Base-by-base conservation (phyloP, 2,113 vertebrate species). In the Hippocampus barbouri region DNA sequence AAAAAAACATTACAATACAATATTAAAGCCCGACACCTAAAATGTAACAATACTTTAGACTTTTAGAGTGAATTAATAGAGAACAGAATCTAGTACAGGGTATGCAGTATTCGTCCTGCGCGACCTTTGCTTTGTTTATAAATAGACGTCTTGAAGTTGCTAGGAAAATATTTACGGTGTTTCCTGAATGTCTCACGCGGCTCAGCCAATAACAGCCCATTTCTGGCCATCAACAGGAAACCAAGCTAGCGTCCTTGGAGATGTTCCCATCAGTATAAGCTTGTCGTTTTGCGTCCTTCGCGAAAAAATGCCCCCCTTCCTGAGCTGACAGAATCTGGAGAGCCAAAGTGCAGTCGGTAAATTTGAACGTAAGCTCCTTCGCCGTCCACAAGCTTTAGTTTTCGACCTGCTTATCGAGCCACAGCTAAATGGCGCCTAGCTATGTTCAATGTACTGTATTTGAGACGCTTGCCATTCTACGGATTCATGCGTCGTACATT, bases 221-320 rank as follows among this genome's bases (percentile, higher is more conserved):
- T 38, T 25, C 62, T 63, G 27, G 70, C 71, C 74, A 77, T 86
- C 83, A 87, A 86, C 76, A 79, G 87, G 81, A 87, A 90, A 38
- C 60, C 8, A 20, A 0, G 5, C 60, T 72, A 87, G 88, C 85
- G 84, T 88, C 88, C 87, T 78, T 90, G 70, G 86, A 74, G 81
- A 87, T 84, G 61, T 69, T 70, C 75, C 67, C 76, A n/a, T 20
- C 27, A 18, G 1, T 38, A 16, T 54, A 79, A 74, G 71, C 25
- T 20, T 62, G 0, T 0, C 34, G 21, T 71, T 40, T 54, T 73
- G 65, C 8, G 7, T 40, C 8, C 1, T 65, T 2, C 57, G 5
- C 2, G 12, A 25, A 10, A 18, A 14, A 23, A 47, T 69, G 63
- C 54, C 21, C 16, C 6, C 11, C n/a, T 53, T 20, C 30, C 74